These are phyloP conservation scores for Corynorhinus townsendii DNA, from an alignment of 2,113 vertebrate genomes.

Conservation along the genomic window DNA sequence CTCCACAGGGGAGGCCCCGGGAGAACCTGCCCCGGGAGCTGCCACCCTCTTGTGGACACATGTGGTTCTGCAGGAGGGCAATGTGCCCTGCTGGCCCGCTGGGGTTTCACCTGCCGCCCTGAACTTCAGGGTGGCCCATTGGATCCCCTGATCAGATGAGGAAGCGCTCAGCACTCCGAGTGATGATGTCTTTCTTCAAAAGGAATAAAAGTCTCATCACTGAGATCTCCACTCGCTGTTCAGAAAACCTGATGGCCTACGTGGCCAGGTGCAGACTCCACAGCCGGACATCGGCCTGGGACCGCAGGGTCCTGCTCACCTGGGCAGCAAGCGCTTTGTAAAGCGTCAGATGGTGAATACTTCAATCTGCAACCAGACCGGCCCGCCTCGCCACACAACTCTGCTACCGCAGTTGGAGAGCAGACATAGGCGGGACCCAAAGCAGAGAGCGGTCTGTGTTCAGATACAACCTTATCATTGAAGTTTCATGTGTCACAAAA, in stretches of 20 bases:
- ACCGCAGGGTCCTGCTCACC: not conserved
- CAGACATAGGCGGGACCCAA: not conserved
- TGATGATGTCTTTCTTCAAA: not conserved
- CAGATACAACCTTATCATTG: not conserved
- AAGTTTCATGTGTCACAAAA: not conserved
- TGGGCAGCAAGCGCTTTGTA: too few relatives aligned
- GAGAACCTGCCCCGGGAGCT: not conserved
- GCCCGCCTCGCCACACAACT: rapidly evolving
- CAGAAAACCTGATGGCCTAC: rapidly evolving
- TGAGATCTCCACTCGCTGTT: not conserved
- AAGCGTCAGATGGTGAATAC: not conserved
- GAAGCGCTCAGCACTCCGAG: not conserved
- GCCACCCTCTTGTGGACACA: slow-evolving; percentile 51
- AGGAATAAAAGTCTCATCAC: not conserved
- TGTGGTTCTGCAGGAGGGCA: not conserved
- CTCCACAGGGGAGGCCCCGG: not conserved
- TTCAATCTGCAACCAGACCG: rapidly evolving
- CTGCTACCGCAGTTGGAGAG: rapidly evolving
- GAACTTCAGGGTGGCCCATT: not conserved
- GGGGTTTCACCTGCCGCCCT: not conserved
- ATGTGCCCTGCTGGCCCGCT: not conserved
- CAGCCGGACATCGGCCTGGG: not conserved
- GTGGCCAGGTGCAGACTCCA: not conserved
- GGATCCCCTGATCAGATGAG: not conserved
- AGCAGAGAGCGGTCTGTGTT: not conserved